A percentile compares a stretch with the other conserved stretches of the same genome.
These are phyloP conservation scores for Solenopsis invicta DNA, from an alignment of 1,140 invertebrate species.

Conservation along the genomic window DNA sequence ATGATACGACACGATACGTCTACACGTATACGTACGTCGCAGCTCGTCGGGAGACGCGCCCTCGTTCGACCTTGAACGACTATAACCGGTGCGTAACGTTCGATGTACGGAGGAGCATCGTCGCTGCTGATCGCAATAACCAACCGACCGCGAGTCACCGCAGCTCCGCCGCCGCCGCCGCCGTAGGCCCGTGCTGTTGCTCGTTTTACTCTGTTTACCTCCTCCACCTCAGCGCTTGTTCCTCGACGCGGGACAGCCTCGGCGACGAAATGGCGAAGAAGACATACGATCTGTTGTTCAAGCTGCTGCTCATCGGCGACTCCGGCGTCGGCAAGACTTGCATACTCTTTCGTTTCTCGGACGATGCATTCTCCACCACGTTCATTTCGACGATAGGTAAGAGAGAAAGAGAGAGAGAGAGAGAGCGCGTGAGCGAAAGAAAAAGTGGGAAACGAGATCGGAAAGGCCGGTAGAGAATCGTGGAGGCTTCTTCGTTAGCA, in stretches of 20 bases:
- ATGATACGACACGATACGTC: constrained; percentile 27
- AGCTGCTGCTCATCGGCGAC: constrained; percentile 98
- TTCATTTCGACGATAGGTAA: constrained; percentile 99
- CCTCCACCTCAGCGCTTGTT: constrained; percentile 13
- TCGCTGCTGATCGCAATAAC: constrained; percentile 47
- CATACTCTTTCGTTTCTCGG: constrained; percentile 98
- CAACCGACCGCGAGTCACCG: constrained; percentile 24
- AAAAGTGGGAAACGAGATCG: not conserved
- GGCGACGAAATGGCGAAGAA: constrained; percentile 93
- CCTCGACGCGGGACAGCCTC: constrained; percentile 45
- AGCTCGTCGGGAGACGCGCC: constrained; percentile 72
- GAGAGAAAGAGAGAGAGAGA: constrained; percentile 74
- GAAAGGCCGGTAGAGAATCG: not conserved
- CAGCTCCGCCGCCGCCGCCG: not conserved
- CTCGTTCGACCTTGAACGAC: constrained; percentile 76
- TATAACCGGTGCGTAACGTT: constrained; percentile 71
- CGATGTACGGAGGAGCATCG: constrained; percentile 72
- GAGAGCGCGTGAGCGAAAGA: not conserved
- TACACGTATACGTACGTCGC: constrained; percentile 40
- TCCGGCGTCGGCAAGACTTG: constrained; percentile 99
- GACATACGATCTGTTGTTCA: constrained; percentile 99
- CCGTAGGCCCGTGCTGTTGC: constrained; percentile 9
- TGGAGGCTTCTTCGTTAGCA: not conserved
- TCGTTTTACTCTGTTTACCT: constrained; percentile 55
- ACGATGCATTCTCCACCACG: constrained; percentile 99